A percentile compares a stretch with the other conserved stretches of the same genome.
Evolutionary conservation across 53 echinoderm and acorn worm genomes (phyloP).

Genomic region (Antedon mediterranea): DNA sequence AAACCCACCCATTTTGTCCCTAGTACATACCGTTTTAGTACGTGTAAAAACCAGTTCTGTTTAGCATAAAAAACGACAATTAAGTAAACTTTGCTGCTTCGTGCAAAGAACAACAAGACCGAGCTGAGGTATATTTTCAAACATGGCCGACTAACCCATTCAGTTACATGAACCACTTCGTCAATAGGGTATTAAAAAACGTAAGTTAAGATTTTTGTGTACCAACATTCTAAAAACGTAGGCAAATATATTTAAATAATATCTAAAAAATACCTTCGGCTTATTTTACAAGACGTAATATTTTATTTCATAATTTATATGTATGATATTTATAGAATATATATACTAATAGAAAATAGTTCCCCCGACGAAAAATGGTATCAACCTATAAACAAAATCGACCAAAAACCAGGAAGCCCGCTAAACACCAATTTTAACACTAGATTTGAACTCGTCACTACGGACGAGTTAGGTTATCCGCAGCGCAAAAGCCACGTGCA

Average conservation of each 20-base stretch:
- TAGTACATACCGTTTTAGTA: not conserved
- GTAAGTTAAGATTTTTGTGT: too few species aligned
- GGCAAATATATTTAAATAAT: too few species aligned
- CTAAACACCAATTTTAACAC: not conserved
- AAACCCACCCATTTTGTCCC: not conserved
- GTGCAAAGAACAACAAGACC: not conserved
- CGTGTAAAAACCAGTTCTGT: not conserved
- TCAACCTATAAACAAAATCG: not conserved
- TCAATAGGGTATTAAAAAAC: not conserved
- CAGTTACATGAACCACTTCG: not conserved
- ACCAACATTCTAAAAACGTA: too few species aligned
- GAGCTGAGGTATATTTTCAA: not conserved
- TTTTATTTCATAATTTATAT: too few species aligned
- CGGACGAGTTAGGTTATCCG: too few species aligned
- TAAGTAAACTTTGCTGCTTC: not conserved
- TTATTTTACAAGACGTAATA: too few species aligned
- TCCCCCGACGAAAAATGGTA: not conserved
- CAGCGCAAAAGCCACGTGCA: too few species aligned
- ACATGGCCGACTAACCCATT: slow-evolving; percentile 1
- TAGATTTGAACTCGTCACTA: too few species aligned
- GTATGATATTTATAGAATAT: too few species aligned
- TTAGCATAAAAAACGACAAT: not conserved
- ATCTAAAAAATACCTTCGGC: too few species aligned
- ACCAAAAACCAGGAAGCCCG: not conserved
- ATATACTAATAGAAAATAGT: too few species aligned